Evolutionary conservation across 2,113 vertebrate genomes (phyloP), one percentile per base, ranked within the genome.

Genomic region (Bostrychus sinensis): DNA sequence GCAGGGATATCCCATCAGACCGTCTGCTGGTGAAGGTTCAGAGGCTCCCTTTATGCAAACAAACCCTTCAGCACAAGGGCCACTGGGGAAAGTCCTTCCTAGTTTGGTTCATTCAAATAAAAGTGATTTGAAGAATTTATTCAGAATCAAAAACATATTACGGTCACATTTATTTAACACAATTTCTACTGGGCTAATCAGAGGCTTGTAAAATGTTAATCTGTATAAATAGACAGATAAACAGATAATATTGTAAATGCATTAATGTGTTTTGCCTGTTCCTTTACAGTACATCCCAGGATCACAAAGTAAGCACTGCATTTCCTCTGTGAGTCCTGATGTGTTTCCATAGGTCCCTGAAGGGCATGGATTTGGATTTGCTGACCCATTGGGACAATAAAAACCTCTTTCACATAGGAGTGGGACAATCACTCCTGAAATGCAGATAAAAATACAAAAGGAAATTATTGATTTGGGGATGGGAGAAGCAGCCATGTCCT

Each of bases 41-140:
- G 83, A 88, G 13, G 95, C 94, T 13, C 94, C 94, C 7, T 91
- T 89, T 60, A 91, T 86, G 80, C 96, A 98, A 90, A 95, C 92
- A 69, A 95, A 86, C 0, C 95, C 96, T 8, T 92, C 90, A 36
- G 89, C 91, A 23, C 95, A 97, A n/a, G 78, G 83, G 0, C 96
- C 96, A 11, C 89, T 93, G 0, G 96, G 95, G 46, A 54, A 78
- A 28, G 62, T 82, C 41, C 78, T 87, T 16, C 91, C 92, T 93
- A 3, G 61, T 48, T 48, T 48, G 12, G 22, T 25, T 23, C 13
- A 48, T n/a, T n/a, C n/a, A n/a, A n/a, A 12, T 48, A 48, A 48
- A 14, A 48, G 20, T 7, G 8, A 17, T 5, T 42, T 8, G 16
- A 42, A n/a, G 4, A 46, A 12, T 25, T 4, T 14, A 48, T 25